A percentile compares a stretch with the other conserved stretches of the same genome.
These are phyloP conservation scores for Tetramorium parvispinum DNA, from an alignment of 1,140 invertebrate species.

Conservation along the genomic window DNA sequence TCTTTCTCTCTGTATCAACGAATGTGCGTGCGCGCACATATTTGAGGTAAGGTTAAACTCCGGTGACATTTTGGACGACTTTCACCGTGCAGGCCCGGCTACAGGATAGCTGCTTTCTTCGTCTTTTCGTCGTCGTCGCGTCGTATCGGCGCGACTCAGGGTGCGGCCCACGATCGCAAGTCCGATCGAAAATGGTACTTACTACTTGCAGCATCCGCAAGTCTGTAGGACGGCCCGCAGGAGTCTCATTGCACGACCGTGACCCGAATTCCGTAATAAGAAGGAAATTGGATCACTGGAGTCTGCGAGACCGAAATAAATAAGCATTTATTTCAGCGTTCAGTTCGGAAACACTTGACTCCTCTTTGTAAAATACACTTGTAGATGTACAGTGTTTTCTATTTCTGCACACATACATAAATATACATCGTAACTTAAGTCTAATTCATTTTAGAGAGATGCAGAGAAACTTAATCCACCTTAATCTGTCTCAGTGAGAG, in stretches of 20 bases:
- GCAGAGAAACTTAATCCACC: not conserved
- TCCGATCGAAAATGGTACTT: constrained; percentile 33
- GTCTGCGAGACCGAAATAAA: not conserved
- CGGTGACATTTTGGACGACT: constrained; percentile 77
- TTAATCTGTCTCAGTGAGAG: not conserved
- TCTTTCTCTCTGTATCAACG: not conserved
- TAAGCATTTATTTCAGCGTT: not conserved
- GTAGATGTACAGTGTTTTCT: not conserved
- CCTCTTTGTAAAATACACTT: too few species aligned
- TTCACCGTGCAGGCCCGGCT: constrained; percentile 67
- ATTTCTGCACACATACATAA: not conserved
- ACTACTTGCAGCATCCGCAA: constrained; percentile 39
- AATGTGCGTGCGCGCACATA: constrained; percentile 21
- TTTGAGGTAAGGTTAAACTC: constrained; percentile 74
- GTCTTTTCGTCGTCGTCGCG: constrained; percentile 62
- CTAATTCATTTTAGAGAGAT: not conserved
- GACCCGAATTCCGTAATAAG: constrained; percentile 46
- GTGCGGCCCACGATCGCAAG: constrained; percentile 24
- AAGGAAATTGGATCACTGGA: not conserved
- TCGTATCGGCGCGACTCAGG: not conserved
- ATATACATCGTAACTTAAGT: not conserved
- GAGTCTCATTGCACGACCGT: constrained; percentile 41
- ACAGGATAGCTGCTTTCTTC: constrained; percentile 72
- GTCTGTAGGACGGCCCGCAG: not conserved
- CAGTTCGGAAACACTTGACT: not conserved